Conservation (phyloP, 2,888 invertebrate genomes). For the Smittia aterrima region DNA sequence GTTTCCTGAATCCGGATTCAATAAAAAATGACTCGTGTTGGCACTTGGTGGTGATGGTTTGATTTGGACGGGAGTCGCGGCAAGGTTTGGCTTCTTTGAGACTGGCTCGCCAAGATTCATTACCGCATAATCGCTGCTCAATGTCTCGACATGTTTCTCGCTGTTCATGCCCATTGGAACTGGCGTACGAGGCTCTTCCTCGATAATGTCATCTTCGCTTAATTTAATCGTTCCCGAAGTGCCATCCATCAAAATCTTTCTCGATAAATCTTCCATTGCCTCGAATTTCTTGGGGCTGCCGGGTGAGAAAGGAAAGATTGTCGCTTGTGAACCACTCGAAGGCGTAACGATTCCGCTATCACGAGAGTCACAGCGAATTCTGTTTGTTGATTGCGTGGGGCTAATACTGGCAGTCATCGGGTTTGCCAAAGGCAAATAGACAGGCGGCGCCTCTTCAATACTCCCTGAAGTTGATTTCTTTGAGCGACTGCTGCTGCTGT, state of each 20-base stretch:
- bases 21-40: constrained; percentile 29
- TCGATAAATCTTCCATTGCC: constrained; percentile 45
- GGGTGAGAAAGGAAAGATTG: constrained; percentile 69
- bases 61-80: constrained; percentile 34
- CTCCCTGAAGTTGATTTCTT: constrained; percentile 44
- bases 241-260: constrained; percentile 51
- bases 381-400: constrained; percentile 42
- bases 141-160: constrained; percentile 42
- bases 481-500: constrained; percentile 45
- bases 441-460: constrained; percentile 42
- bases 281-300: constrained; percentile 61
- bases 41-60: constrained; percentile 32
- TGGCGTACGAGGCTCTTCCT: constrained; percentile 26
- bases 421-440: constrained; percentile 44
- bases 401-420: constrained; percentile 43
- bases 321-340: constrained; percentile 59
- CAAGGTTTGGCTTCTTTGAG: constrained; percentile 38
- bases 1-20: constrained; percentile 36
- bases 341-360: constrained; percentile 56
- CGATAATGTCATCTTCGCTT: constrained; percentile 46
- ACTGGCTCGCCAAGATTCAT: constrained; percentile 44
- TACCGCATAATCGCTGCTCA: constrained; percentile 45
- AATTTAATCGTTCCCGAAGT: constrained; percentile 48
- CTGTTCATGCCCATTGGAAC: constrained; percentile 20
- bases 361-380: constrained; percentile 52